These are phyloP conservation scores for Diplolepis rosae DNA, from an alignment of 2,888 invertebrate genomes.

Conservation along the genomic window DNA sequence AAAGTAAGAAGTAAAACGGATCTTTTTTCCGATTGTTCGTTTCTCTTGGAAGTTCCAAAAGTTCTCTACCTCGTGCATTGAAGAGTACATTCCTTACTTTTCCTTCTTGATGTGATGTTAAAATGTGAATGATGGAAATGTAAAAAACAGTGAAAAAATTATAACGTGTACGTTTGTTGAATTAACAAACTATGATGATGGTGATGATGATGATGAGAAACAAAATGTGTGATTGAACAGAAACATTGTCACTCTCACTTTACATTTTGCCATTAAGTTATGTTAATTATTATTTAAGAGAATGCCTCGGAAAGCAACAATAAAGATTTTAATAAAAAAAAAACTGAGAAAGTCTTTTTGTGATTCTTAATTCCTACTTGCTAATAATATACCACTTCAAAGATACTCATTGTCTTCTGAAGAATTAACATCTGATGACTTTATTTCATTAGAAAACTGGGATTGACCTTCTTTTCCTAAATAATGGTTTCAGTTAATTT, in stretches of 20 bases:
- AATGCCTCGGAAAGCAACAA: constrained; percentile 63
- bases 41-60: too few relatives aligned
- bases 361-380: not conserved
- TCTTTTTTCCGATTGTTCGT: too few relatives aligned
- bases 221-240: not conserved
- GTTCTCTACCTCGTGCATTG: too few relatives aligned
- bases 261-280: constrained; percentile 59
- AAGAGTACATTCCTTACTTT: too few relatives aligned
- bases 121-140: not conserved
- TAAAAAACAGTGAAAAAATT: not conserved
- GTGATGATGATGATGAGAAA: constrained; percentile 9
- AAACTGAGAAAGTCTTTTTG: constrained; percentile 29
- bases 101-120: not conserved
- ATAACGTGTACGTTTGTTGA: not conserved
- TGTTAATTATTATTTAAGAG: constrained; percentile 68
- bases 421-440: too few relatives aligned
- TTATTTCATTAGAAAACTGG: too few relatives aligned
- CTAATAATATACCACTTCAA: too few relatives aligned
- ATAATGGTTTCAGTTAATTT: too few relatives aligned
- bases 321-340: constrained; percentile 68
- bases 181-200: not conserved
- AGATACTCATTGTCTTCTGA: too few relatives aligned
- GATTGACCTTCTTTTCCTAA: too few relatives aligned
- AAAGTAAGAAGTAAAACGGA: too few relatives aligned
- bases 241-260: constrained; percentile 33